phyloP scores from a whole-genome alignment of 2,797 vertebrate species.

The Lagocephalus sceleratus region DNA sequence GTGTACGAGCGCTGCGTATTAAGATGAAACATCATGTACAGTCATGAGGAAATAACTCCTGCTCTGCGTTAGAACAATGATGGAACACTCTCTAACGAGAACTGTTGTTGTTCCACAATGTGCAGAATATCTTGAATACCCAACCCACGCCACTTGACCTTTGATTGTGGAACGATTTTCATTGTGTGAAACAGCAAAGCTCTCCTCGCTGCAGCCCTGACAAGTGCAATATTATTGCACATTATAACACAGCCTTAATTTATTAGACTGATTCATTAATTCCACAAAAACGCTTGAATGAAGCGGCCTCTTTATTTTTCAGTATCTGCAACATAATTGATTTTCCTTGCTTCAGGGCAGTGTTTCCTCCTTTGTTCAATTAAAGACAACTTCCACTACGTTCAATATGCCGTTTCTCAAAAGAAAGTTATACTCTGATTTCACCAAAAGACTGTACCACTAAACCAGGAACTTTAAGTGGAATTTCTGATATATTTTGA shows the following conservation, averaged over 20 bases:
- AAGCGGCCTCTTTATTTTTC: slow-evolving; percentile 33
- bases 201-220: too few relatives aligned
- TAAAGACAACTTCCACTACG: slow-evolving; percentile 26
- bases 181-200: not conserved
- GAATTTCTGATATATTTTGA: not conserved
- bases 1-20: too few relatives aligned
- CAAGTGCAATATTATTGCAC: slow-evolving; percentile 4
- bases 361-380: slow-evolving; percentile 44
- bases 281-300: slow-evolving; percentile 13
- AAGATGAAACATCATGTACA: too few relatives aligned
- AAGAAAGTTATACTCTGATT: slow-evolving; percentile 38
- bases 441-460: slow-evolving; percentile 6
- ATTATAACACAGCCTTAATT: slow-evolving; percentile 22
- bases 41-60: slow-evolving; percentile 22
- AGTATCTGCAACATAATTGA: slow-evolving; percentile 34
- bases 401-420: slow-evolving; percentile 25
- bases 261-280: slow-evolving; percentile 26
- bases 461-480: too few relatives aligned
- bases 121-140: slow-evolving; percentile 24
- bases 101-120: slow-evolving; percentile 40
- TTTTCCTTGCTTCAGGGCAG: slow-evolving; percentile 37
- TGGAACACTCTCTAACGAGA: slow-evolving; percentile 44
- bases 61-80: slow-evolving; percentile 55
- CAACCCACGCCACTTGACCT: slow-evolving; percentile 42
- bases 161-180: slow-evolving; percentile 38